Percentiles rank a stretch among this genome's conserved stretches.
Evolutionary conservation across 2,113 vertebrate species (phyloP).

Genomic region (Notechis scutatus): DNA sequence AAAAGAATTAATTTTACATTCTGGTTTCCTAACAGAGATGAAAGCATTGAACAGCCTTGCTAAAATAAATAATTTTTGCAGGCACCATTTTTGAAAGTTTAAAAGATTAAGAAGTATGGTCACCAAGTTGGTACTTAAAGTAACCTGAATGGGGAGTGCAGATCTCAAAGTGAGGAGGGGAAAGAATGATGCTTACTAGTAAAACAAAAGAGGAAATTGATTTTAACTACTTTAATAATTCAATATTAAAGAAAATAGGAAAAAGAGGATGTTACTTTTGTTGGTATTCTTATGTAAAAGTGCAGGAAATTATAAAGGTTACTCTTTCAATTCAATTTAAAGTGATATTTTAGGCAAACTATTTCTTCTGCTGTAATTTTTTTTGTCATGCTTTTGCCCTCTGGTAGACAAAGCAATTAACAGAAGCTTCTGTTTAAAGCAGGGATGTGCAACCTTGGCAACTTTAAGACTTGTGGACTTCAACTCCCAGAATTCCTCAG

Average conservation of each 20-base stretch:
- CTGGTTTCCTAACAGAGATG: neutral
- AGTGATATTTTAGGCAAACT: neutral
- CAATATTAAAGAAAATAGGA: neutral
- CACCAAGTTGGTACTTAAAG: neutral
- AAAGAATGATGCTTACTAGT: neutral
- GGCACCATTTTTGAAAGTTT: neutral
- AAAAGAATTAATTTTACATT: neutral
- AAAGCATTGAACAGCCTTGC: neutral
- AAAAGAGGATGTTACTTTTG: neutral
- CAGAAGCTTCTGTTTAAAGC: neutral
- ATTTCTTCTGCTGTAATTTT: neutral
- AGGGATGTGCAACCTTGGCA: no score
- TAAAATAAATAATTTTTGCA: neutral
- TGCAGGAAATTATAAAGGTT: neutral
- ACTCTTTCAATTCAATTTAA: neutral
- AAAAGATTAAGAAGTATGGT: neutral
- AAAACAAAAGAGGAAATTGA: neutral
- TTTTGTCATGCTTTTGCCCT: neutral
- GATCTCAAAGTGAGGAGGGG: neutral
- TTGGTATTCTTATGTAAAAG: neutral
- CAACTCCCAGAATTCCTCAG: no score
- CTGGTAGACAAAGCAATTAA: conserved; percentile 17
- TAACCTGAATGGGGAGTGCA: neutral
- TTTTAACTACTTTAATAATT: neutral
- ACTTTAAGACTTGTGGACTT: no score